Conservation (phyloP, 2,113 vertebrate genomes). For the Zapus hudsonius region DNA sequence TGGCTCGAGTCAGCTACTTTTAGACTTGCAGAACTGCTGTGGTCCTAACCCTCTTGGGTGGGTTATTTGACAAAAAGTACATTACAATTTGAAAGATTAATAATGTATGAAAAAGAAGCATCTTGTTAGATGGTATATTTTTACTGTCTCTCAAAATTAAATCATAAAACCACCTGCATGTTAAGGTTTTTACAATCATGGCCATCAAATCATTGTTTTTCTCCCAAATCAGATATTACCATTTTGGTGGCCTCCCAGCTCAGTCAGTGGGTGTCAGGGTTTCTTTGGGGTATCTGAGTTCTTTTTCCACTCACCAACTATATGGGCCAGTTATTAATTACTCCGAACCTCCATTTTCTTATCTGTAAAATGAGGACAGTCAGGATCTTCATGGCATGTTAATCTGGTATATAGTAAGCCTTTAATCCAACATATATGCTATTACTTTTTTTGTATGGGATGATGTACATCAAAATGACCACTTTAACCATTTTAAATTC, state of each 20-base stretch:
- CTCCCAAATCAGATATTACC: background rate
- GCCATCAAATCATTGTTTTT: too few species aligned
- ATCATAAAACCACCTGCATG: background rate
- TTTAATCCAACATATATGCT: background rate
- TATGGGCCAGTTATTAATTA: background rate
- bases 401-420: background rate
- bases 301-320: background rate
- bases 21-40: background rate
- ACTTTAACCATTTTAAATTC: background rate
- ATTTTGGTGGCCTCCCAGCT: background rate
- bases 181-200: background rate
- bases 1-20: background rate
- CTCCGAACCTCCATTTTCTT: background rate
- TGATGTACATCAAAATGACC: background rate
- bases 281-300: background rate
- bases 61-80: background rate
- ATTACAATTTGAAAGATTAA: background rate
- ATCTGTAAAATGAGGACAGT: background rate
- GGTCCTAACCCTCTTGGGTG: background rate
- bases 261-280: background rate
- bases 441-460: conserved; percentile 11
- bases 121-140: background rate
- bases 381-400: background rate
- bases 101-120: background rate
- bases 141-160: conserved; percentile 16